A percentile compares a stretch with the other conserved stretches of the same genome.
Conservation (phyloP, 2,797 vertebrate genomes). For the Heteromormyrus szaboi region DNA sequence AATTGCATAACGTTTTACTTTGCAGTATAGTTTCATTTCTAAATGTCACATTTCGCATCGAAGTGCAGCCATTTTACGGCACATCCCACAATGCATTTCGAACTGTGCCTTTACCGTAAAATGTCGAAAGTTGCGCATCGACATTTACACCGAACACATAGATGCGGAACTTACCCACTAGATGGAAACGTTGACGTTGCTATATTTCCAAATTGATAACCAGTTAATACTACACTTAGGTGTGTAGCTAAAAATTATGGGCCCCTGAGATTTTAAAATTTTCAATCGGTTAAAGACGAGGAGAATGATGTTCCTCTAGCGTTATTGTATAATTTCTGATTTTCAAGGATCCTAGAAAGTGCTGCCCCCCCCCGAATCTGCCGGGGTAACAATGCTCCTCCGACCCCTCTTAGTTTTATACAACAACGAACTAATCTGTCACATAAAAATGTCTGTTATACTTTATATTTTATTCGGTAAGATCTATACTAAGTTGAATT, state of each 20-base stretch:
- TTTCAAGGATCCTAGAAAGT: background rate
- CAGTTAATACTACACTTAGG: background rate
- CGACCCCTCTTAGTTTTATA: background rate
- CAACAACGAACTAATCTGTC: background rate
- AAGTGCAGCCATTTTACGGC: constrained; percentile 43
- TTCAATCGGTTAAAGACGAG: background rate
- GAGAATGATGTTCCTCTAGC: background rate
- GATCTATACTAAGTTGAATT: background rate
- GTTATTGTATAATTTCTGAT: background rate
- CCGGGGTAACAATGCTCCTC: background rate
- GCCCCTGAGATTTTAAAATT: background rate
- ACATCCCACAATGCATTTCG: constrained; percentile 51
- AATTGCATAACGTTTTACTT: background rate
- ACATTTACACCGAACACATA: background rate
- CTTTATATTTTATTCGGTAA: background rate
- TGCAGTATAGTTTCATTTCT: background rate
- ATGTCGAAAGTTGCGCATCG: constrained; percentile 10
- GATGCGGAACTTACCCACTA: background rate
- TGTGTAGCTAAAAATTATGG: background rate
- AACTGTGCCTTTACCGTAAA: constrained; percentile 25
- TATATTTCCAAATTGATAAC: background rate
- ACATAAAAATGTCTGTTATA: background rate
- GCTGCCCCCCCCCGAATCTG: background rate
- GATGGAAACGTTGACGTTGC: constrained; percentile 6
- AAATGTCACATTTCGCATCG: background rate